These are phyloP conservation scores for Epistrophe grossulariae DNA, from an alignment of 2,888 invertebrate species.

Conservation along the genomic window DNA sequence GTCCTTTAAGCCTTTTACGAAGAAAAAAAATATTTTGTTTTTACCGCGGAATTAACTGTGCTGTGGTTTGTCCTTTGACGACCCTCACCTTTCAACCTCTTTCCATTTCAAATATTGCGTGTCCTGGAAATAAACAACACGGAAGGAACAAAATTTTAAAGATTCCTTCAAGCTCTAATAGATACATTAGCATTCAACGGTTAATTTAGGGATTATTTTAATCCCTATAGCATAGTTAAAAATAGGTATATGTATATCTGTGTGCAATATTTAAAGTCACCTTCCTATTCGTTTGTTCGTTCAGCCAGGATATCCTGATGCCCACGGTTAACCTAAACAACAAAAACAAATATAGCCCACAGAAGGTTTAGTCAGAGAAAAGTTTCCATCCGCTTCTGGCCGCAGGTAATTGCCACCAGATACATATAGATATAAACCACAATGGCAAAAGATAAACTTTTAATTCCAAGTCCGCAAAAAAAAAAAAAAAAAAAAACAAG, in stretches of 20 bases:
- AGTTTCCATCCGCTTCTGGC: constrained; percentile 38
- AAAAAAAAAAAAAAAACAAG: not conserved
- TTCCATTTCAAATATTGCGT: not conserved
- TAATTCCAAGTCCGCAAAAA: constrained; percentile 48
- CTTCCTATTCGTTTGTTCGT: constrained; percentile 19
- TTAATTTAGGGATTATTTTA: constrained; percentile 61
- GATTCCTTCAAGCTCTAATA: constrained; percentile 43
- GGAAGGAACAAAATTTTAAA: constrained; percentile 27
- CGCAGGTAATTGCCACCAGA: constrained; percentile 61
- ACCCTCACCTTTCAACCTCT: not conserved
- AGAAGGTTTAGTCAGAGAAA: constrained; percentile 10
- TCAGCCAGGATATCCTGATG: not conserved
- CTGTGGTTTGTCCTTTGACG: not conserved
- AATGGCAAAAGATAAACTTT: constrained; percentile 67
- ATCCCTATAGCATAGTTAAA: constrained; percentile 13
- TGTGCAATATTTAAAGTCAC: constrained; percentile 1
- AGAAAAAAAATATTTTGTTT: not conserved
- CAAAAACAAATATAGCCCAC: constrained; percentile 40
- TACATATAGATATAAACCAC: constrained; percentile 58
- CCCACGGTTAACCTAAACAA: constrained; percentile 8
- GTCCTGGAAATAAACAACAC: constrained; percentile 8
- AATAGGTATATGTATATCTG: not conserved
- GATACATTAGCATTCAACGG: constrained; percentile 55
- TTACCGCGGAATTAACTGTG: not conserved
- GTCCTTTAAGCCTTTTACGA: constrained; percentile 13